A percentile compares a stretch with the other conserved stretches of the same genome.
These are phyloP conservation scores for Botia kubotai DNA, from an alignment of 2,797 vertebrate genomes.

Conservation along the genomic window DNA sequence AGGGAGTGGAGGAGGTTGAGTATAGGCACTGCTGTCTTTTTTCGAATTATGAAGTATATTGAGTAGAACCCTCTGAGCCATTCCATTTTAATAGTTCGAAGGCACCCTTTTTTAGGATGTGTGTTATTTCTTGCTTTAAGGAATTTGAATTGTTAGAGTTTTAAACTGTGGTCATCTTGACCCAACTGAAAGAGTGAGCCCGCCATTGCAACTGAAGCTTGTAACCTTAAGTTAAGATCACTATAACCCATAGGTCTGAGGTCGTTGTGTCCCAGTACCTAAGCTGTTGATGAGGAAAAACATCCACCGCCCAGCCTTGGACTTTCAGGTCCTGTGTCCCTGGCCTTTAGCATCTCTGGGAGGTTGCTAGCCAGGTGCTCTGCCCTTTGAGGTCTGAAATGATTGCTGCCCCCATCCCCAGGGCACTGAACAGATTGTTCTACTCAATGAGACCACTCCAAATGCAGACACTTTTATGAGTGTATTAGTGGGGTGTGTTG, in stretches of 20 bases:
- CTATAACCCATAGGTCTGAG: background rate
- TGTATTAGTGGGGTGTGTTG: too few species aligned
- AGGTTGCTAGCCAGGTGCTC: background rate
- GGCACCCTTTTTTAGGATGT: background rate
- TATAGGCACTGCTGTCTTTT: background rate
- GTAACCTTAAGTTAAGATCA: background rate
- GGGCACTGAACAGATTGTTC: background rate
- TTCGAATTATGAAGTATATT: too few species aligned
- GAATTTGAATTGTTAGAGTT: background rate
- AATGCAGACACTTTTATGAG: background rate
- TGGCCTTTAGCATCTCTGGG: background rate
- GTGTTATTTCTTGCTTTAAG: background rate
- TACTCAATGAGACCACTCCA: background rate
- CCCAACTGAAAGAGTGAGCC: background rate
- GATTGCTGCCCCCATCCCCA: background rate
- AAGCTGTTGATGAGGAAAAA: background rate
- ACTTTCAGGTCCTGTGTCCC: background rate
- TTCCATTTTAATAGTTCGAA: too few species aligned
- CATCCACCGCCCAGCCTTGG: background rate
- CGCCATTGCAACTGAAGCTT: background rate
- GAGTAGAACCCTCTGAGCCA: too few species aligned
- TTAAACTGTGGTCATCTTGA: background rate
- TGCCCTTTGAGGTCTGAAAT: background rate
- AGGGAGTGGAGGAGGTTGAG: too few species aligned
- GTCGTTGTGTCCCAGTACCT: background rate